Evolutionary conservation across 2,888 invertebrate genomes (phyloP).

Genomic region (Leptogaster cylindrica): DNA sequence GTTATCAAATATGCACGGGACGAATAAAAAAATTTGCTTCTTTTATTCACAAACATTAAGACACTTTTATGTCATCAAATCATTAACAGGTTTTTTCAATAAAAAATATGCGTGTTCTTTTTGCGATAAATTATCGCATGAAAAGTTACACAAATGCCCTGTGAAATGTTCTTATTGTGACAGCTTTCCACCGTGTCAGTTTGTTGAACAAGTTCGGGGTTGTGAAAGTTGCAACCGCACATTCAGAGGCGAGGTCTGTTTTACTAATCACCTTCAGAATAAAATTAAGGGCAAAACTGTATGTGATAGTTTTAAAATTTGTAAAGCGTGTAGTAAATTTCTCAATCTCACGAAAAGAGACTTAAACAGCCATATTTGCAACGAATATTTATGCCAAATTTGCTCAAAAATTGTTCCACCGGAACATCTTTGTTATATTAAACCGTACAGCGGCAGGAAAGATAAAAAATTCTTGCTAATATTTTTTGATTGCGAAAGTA

Average conservation of each 20-base stretch:
- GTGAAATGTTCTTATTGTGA: not conserved
- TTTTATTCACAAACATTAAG: too few relatives aligned
- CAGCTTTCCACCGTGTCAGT: not conserved
- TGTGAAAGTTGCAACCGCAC: not conserved
- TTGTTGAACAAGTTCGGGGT: not conserved
- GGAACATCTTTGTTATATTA: not conserved
- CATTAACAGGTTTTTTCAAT: too few relatives aligned
- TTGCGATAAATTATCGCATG: not conserved
- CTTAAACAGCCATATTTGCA: not conserved
- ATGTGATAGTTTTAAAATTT: not conserved
- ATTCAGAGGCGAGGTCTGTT: too few relatives aligned
- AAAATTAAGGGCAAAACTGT: not conserved
- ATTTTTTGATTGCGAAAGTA: not conserved
- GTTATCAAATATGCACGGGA: not conserved
- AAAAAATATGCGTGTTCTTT: too few relatives aligned
- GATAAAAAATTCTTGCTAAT: not conserved
- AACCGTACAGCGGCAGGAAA: not conserved
- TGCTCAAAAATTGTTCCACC: not conserved
- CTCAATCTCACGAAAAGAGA: not conserved
- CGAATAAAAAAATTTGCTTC: not conserved
- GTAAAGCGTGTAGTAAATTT: not conserved
- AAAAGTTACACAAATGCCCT: not conserved
- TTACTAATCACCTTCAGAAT: not conserved
- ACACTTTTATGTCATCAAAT: too few relatives aligned
- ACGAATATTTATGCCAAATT: not conserved